phyloP scores from a whole-genome alignment of 2,113 vertebrate species.

The Himantopus leucocephalus region DNA sequence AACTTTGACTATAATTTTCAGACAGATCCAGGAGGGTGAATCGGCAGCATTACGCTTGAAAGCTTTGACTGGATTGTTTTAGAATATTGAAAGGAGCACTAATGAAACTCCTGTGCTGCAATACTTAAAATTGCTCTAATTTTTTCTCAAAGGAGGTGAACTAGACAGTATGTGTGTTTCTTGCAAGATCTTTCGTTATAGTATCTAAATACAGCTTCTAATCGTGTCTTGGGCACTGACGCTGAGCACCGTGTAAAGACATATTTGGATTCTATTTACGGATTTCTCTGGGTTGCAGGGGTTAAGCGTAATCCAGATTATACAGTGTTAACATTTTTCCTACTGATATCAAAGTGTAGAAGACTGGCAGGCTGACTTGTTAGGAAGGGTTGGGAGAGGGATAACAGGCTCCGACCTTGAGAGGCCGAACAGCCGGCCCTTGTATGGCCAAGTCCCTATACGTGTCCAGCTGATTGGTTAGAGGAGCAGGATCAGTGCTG shows the following conservation, averaged over 20 bases:
- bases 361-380: conserved; percentile 59
- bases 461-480: conserved; percentile 74
- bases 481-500: conserved; percentile 12
- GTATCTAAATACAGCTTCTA: neutral
- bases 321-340: conserved; percentile 64
- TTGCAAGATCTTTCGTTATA: neutral
- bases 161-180: neutral
- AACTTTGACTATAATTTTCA: neutral
- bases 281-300: neutral
- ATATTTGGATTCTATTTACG: neutral
- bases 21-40: neutral
- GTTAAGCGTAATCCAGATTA: conserved; percentile 58
- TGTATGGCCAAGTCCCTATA: conserved; percentile 78
- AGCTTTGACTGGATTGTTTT: neutral
- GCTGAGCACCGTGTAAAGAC: neutral
- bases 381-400: conserved; percentile 52
- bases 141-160: neutral
- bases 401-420: conserved; percentile 74
- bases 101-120: neutral
- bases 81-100: neutral
- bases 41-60: neutral
- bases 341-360: conserved; percentile 63
- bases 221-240: neutral
- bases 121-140: neutral
- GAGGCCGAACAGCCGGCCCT: conserved; percentile 68